Conservation (phyloP, 2,113 vertebrate genomes). For the Vicugna pacos region DNA sequence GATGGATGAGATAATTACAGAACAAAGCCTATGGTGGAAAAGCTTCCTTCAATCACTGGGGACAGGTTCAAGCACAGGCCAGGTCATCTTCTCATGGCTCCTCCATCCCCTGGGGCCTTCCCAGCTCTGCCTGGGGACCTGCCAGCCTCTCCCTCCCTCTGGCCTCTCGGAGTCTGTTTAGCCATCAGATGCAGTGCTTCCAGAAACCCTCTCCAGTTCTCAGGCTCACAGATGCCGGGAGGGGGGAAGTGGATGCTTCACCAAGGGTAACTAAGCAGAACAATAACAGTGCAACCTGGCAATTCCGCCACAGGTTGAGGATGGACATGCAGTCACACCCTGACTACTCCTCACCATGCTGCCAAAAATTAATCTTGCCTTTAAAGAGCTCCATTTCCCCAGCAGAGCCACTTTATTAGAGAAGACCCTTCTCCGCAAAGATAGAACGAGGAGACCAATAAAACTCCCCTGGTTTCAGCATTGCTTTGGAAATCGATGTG, state of each 20-base stretch:
- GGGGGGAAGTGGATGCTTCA: not conserved
- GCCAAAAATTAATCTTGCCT: not conserved
- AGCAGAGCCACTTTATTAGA: not conserved
- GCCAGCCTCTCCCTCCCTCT: not conserved
- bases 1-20: not conserved
- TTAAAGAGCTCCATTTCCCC: not conserved
- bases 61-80: not conserved
- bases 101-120: not conserved
- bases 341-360: rapidly evolving
- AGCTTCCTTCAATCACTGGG: not conserved
- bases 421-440: not conserved
- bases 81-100: not conserved
- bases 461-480: conserved; percentile 41
- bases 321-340: not conserved
- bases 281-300: not conserved
- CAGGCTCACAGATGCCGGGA: not conserved
- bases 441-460: conserved; percentile 3
- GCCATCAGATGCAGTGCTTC: rapidly evolving
- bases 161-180: not conserved
- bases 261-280: no score
- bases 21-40: not conserved
- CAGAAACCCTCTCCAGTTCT: not conserved
- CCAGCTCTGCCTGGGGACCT: not conserved
- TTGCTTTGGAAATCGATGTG: conserved; percentile 69
- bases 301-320: not conserved